phyloP scores from a whole-genome alignment of 2,113 vertebrate species.

The Corythoichthys haematopterus region DNA sequence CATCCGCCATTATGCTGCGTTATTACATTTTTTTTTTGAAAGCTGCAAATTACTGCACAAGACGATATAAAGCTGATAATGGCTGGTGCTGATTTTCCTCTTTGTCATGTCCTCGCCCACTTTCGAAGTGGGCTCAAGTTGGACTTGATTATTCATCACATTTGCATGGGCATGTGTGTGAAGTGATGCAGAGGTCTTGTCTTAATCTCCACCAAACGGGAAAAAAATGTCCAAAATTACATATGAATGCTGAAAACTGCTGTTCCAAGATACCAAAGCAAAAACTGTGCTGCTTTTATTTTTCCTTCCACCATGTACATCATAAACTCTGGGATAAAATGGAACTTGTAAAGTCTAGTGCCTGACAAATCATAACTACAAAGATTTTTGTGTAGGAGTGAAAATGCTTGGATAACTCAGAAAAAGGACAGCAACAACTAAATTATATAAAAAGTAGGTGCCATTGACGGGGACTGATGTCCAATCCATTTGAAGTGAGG shows the following conservation, averaged over 20 bases:
- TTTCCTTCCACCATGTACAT: not conserved
- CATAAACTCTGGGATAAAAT: not conserved
- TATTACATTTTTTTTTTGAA: constrained; percentile 37
- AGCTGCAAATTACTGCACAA: constrained; percentile 17
- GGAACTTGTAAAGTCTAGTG: not conserved
- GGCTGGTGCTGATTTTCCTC: constrained; percentile 17
- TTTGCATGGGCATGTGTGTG: not conserved
- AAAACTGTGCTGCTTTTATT: not conserved
- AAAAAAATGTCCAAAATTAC: not conserved
- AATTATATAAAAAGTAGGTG: too few relatives aligned
- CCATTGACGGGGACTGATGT: too few relatives aligned
- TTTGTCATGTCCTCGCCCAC: constrained; percentile 14
- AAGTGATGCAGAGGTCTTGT: not conserved
- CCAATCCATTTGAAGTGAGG: too few relatives aligned
- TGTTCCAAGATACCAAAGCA: not conserved
- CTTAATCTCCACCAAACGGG: not conserved
- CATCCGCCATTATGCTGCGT: constrained; percentile 37
- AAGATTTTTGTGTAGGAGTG: not conserved
- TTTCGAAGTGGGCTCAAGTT: not conserved
- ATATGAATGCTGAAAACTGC: not conserved
- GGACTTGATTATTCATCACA: constrained; percentile 1
- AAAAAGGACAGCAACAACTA: not conserved
- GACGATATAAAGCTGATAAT: constrained; percentile 14
- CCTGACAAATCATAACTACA: not conserved
- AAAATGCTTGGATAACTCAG: not conserved